These are phyloP conservation scores for Rutilus rutilus DNA, from an alignment of 2,113 vertebrate genomes.

Conservation along the genomic window DNA sequence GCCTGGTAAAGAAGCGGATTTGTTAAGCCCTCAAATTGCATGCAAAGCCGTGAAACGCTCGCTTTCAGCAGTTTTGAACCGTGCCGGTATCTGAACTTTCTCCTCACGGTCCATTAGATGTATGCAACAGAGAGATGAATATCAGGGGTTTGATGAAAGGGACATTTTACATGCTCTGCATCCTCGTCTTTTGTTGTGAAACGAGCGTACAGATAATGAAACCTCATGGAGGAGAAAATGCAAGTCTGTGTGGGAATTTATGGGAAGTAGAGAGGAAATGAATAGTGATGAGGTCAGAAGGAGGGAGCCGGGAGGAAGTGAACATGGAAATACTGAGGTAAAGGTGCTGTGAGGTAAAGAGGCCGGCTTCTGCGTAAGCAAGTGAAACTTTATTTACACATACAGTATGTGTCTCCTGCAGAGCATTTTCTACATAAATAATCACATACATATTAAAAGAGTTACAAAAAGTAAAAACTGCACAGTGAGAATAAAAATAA, in stretches of 20 bases:
- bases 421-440: not conserved
- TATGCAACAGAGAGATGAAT: slow-evolving; percentile 41
- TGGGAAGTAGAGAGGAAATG: not conserved
- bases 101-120: slow-evolving; percentile 66
- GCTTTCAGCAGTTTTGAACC: slow-evolving; percentile 53
- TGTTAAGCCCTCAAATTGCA: slow-evolving; percentile 66
- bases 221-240: slow-evolving; percentile 6
- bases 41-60: slow-evolving; percentile 63
- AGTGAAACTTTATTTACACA: not conserved
- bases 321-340: not conserved
- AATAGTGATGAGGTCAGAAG: slow-evolving; percentile 27
- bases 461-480: not conserved
- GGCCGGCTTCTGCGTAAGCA: not conserved
- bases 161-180: slow-evolving; percentile 41
- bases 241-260: slow-evolving; percentile 7
- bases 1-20: slow-evolving; percentile 68
- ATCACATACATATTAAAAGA: not conserved
- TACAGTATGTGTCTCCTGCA: not conserved
- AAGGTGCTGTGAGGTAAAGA: not conserved
- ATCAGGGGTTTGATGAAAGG: slow-evolving; percentile 48
- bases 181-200: slow-evolving; percentile 44
- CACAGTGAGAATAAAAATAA: not conserved
- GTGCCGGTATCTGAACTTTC: slow-evolving; percentile 64
- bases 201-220: slow-evolving; percentile 50
- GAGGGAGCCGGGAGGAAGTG: not conserved